phyloP scores from a whole-genome alignment of 2,797 vertebrate genomes.

The Pseudochirops corinnae region DNA sequence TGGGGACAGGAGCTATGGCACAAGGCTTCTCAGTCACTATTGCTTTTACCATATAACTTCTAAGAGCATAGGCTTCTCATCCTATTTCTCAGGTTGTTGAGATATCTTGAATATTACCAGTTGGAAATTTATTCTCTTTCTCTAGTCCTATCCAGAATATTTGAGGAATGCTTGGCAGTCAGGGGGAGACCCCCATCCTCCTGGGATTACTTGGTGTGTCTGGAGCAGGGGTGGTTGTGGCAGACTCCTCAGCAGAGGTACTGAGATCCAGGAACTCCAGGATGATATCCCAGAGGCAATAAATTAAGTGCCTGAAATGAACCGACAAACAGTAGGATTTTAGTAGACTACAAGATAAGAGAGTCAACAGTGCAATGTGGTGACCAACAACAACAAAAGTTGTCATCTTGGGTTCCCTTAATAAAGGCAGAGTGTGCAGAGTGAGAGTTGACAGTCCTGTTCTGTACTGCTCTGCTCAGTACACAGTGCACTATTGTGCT shows the following conservation, averaged over 20 bases:
- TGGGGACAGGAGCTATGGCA: neutral
- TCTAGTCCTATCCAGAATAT: neutral
- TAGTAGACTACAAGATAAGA: neutral
- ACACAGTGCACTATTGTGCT: neutral
- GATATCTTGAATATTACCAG: neutral
- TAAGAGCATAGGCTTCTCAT: neutral
- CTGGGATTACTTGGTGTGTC: constrained; percentile 60
- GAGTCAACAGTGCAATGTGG: neutral
- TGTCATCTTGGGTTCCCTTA: neutral
- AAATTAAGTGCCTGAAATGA: constrained; percentile 92
- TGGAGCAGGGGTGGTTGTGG: constrained; percentile 37
- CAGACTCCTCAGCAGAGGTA: constrained; percentile 81
- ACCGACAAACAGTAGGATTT: constrained; percentile 45
- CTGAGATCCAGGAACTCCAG: constrained; percentile 92
- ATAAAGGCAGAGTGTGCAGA: neutral
- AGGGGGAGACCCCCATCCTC: constrained; percentile 59
- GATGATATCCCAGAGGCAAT: constrained; percentile 92
- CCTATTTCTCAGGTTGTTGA: neutral
- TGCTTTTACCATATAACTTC: neutral
- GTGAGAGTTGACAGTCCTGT: neutral
- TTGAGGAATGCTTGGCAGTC: neutral
- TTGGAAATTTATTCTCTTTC: neutral
- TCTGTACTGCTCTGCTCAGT: neutral
- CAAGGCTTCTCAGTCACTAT: neutral
- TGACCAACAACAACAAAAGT: neutral